Evolutionary conservation across 1,140 invertebrate genomes (phyloP).

Genomic region (Calephelis nemesis): DNA sequence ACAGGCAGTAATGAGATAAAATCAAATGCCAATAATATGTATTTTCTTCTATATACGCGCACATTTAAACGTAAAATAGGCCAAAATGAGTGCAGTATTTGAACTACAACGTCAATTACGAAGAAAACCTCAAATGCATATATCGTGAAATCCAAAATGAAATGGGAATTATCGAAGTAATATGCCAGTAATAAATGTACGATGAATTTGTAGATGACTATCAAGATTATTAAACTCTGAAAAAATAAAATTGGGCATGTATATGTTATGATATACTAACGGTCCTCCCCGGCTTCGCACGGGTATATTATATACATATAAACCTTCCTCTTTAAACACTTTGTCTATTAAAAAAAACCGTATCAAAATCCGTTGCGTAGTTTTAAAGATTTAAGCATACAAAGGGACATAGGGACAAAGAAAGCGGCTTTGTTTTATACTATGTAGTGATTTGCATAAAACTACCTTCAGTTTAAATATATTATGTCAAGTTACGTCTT

Average conservation of each 20-base stretch:
- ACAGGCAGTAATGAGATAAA: conserved; percentile 46
- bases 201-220: conserved; percentile 48
- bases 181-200: conserved; percentile 48
- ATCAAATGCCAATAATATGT: conserved; percentile 46
- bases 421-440: no score
- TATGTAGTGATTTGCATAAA: no score
- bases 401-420: no score
- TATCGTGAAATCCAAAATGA: conserved; percentile 38
- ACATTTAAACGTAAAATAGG: conserved; percentile 49
- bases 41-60: conserved; percentile 48
- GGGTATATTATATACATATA: no score
- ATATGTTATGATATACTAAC: no score
- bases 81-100: conserved; percentile 55
- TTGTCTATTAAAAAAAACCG: no score
- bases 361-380: no score
- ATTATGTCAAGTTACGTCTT: no score
- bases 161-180: conserved; percentile 35
- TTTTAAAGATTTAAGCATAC: no score
- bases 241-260: conserved; percentile 14
- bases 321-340: no score
- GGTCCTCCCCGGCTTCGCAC: no score
- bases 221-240: conserved; percentile 42
- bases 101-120: conserved; percentile 46
- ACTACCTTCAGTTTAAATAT: no score
- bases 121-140: conserved; percentile 44